Evolutionary conservation across 2,888 invertebrate species (phyloP).

Genomic region (Brachypalpus laphriformis): DNA sequence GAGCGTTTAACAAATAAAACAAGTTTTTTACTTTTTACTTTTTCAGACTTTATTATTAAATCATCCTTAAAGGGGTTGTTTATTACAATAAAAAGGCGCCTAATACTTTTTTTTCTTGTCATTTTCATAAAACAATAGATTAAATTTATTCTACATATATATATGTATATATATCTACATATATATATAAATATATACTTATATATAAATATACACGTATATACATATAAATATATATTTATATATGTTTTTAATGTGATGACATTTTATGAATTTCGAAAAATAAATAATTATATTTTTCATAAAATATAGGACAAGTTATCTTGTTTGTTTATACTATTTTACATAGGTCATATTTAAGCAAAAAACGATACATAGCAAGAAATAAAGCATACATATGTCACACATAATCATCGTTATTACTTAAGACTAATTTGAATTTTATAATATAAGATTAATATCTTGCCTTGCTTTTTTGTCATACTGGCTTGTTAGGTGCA

Average conservation of each 20-base stretch:
- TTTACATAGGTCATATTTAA: constrained; percentile 59
- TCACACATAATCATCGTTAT: constrained; percentile 54
- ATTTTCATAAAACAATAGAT: constrained; percentile 46
- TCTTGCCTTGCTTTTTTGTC: constrained; percentile 32
- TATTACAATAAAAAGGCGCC: constrained; percentile 73
- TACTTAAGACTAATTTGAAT: constrained; percentile 52
- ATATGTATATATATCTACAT: background rate
- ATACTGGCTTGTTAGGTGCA: constrained; percentile 59
- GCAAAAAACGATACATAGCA: constrained; percentile 59
- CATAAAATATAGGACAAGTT: constrained; percentile 39
- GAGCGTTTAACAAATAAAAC: too few species aligned
- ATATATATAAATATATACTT: background rate
- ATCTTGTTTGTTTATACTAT: constrained; percentile 43
- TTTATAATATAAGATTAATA: constrained; percentile 56
- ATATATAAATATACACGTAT: too few species aligned
- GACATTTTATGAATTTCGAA: constrained; percentile 36
- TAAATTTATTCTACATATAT: background rate
- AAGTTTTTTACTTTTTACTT: background rate
- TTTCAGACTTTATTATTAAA: constrained; percentile 75
- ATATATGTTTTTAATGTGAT: constrained; percentile 9
- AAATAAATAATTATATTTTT: constrained; percentile 36
- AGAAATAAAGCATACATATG: constrained; percentile 63
- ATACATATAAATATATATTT: background rate
- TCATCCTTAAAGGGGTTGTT: constrained; percentile 73
- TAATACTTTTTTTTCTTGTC: constrained; percentile 62